Evolutionary conservation across 2,888 invertebrate genomes (phyloP).

Genomic region (Temnothorax ravouxi): DNA sequence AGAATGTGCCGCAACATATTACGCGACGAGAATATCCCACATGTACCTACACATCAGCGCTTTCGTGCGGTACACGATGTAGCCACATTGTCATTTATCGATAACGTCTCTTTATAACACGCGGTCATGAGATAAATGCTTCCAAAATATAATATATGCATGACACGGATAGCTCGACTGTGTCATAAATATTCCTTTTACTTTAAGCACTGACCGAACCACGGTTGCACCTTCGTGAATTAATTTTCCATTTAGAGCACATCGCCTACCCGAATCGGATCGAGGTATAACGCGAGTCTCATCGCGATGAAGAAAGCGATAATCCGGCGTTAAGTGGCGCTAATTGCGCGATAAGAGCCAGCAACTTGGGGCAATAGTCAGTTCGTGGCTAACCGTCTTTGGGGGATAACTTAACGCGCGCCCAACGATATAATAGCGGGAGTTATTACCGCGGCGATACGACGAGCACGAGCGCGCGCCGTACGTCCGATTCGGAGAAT

Average conservation of each 20-base stretch:
- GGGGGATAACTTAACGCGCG: conserved; percentile 23
- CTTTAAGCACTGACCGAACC: not conserved
- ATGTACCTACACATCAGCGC: not conserved
- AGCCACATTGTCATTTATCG: conserved; percentile 41
- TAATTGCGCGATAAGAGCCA: conserved; percentile 43
- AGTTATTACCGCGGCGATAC: conserved; percentile 15
- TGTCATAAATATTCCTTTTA: not conserved
- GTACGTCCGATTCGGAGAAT: conserved; percentile 44
- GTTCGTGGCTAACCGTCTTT: conserved; percentile 32
- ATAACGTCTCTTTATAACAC: conserved; percentile 27
- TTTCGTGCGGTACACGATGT: not conserved
- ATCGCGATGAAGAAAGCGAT: conserved; percentile 18
- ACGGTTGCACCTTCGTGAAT: not conserved
- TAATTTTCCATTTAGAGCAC: not conserved
- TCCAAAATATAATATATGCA: not conserved
- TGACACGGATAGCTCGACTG: not conserved
- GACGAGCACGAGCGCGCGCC: conserved; percentile 20
- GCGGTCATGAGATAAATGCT: conserved; percentile 20
- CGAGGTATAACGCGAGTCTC: not conserved
- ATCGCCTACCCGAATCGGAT: not conserved
- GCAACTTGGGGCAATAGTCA: conserved; percentile 6
- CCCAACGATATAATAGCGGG: conserved; percentile 33
- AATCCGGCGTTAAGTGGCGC: conserved; percentile 11
- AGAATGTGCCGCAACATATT: conserved; percentile 39
- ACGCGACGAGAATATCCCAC: conserved; percentile 18